Base-by-base conservation (phyloP, 2,113 vertebrate genomes). In the Canis aureus region DNA sequence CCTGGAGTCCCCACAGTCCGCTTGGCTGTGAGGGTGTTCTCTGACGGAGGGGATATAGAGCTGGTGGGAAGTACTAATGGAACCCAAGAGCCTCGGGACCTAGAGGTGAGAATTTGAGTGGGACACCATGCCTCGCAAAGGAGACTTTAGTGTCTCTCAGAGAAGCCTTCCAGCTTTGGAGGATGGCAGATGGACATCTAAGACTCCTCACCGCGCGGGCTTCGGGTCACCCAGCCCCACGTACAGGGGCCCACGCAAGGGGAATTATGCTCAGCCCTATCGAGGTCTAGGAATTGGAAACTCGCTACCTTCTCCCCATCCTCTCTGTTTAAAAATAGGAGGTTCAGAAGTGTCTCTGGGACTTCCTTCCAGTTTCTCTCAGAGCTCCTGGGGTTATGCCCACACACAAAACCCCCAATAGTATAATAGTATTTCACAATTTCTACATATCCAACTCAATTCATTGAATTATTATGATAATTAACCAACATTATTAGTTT, bases 401-500 rank as follows among this genome's bases (percentile, higher is more conserved):
- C 83, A 64, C 53, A 74, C 2, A 60, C 59, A 62, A 93, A 89
- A 62, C 49, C 81, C 84, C 64, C 22, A 22, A 11, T 92, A 25
- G 80, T 79, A 55, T 32, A 22, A 12, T 92, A 25, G 80, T 79
- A 59, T 32, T 83, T 16, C 25, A 89, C 59, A 51, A 3, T 93
- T 85, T 94, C 79, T 79, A 13, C 81, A n/a, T 88, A 73, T 88
- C 19, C 16, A 90, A 4, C 80, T 74, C 5, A 53, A 38, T 55
- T 89, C n/a, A 62, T 25, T 96, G 35, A 90, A 88, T 96, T 96
- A 90, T 97, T 97, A 80, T 96, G 60, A 62, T 91, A 93, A 95
- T 76, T 95, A 89, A 73, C 81, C 23, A 64, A 51, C 38, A 51
- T 80, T 87, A 94, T 83, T 94, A 94, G 49, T 69, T 95, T 92